Conservation (phyloP, 2,888 invertebrate genomes). For the Blomia tropicalis region DNA sequence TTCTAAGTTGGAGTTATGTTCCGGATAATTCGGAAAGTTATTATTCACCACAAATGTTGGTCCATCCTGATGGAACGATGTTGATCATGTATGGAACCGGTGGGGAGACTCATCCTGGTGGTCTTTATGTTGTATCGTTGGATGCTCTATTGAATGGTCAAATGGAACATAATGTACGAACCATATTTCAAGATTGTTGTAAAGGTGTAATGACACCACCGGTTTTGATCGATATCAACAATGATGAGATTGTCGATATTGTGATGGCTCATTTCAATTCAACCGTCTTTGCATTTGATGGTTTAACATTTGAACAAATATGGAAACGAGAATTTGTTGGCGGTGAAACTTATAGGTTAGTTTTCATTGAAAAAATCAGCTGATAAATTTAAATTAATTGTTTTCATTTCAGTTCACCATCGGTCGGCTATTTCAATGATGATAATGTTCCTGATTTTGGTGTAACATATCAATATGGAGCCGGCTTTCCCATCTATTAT, state of each 20-base stretch:
- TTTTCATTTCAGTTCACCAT: conserved; percentile 47
- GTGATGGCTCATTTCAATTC: conserved; percentile 56
- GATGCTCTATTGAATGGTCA: conserved; percentile 37
- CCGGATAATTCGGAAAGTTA: conserved; percentile 53
- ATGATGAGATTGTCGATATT: conserved; percentile 54
- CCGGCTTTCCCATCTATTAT: conserved; percentile 55
- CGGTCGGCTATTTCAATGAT: conserved; percentile 59
- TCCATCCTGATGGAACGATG: conserved; percentile 44
- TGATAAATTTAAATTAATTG: neutral
- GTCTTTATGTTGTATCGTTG: conserved; percentile 49
- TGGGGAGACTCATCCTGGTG: conserved; percentile 53
- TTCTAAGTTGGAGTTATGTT: conserved; percentile 39
- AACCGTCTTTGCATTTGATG: conserved; percentile 54
- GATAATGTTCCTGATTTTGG: conserved; percentile 61
- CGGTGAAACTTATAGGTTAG: conserved; percentile 49
- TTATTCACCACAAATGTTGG: conserved; percentile 52
- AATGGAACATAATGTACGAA: conserved; percentile 27
- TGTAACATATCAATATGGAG: conserved; percentile 52
- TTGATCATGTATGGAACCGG: conserved; percentile 55
- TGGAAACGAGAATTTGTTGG: conserved; percentile 53
- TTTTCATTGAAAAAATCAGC: neutral
- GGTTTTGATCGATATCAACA: conserved; percentile 52
- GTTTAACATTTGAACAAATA: conserved; percentile 47
- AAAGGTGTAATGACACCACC: conserved; percentile 46
- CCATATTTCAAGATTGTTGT: conserved; percentile 44